These are phyloP conservation scores for Cepaea nemoralis DNA, from an alignment of 1,140 invertebrate genomes.

Conservation along the genomic window DNA sequence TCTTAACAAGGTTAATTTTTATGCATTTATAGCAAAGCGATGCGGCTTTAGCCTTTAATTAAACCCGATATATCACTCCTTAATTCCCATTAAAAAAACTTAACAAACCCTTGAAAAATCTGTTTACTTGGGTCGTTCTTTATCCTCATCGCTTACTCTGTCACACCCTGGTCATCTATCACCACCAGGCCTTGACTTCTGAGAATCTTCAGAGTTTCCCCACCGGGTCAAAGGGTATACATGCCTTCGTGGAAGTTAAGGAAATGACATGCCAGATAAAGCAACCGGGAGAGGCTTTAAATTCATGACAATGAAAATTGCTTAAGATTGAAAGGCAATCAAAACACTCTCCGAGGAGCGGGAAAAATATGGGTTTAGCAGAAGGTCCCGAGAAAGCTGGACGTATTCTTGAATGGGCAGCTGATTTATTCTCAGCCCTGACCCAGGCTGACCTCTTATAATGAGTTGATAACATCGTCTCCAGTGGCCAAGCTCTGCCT, in stretches of 20 bases:
- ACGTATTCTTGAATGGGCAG: not conserved
- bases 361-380: not conserved
- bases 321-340: not conserved
- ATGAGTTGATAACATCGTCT: not conserved
- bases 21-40: too few relatives aligned
- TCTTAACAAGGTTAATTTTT: too few relatives aligned
- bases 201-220: not conserved
- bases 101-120: not conserved
- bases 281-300: not conserved
- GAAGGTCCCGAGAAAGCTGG: not conserved
- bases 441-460: not conserved
- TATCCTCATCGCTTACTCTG: not conserved
- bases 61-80: not conserved
- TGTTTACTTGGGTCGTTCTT: not conserved
- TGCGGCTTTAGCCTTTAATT: too few relatives aligned
- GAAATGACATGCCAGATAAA: conserved; percentile 13
- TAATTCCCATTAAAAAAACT: not conserved
- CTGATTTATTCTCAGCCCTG: not conserved
- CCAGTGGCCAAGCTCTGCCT: not conserved
- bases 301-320: conserved; percentile 13
- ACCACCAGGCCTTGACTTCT: not conserved
- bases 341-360: not conserved
- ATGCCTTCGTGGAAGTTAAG: not conserved
- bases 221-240: not conserved
- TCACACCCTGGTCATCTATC: conserved; percentile 5